Evolutionary conservation across 1,140 invertebrate genomes (phyloP).

Genomic region (Drosophila baimaii): DNA sequence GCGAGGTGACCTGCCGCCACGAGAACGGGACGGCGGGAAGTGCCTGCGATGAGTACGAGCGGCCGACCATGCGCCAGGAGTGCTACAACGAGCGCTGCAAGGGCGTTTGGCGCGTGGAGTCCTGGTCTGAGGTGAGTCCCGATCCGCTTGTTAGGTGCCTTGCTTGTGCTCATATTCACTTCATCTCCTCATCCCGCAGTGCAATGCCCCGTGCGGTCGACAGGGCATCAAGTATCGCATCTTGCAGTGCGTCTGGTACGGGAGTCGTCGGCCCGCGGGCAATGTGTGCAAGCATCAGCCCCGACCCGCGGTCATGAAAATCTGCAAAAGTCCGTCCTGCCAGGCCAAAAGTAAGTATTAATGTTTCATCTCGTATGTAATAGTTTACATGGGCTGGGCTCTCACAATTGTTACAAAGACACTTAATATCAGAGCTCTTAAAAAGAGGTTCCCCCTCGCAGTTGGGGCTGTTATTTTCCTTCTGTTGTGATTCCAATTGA

Average conservation of each 20-base stretch:
- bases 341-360: slow-evolving; percentile 84
- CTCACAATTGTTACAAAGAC: too few relatives aligned
- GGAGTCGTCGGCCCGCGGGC: slow-evolving; percentile 91
- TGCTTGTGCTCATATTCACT: slow-evolving; percentile 27
- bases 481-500: too few relatives aligned
- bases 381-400: neutral
- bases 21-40: slow-evolving; percentile 87
- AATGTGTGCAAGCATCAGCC: slow-evolving; percentile 91
- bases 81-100: slow-evolving; percentile 92
- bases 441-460: too few relatives aligned
- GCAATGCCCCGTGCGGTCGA: slow-evolving; percentile 89
- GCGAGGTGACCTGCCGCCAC: slow-evolving; percentile 89
- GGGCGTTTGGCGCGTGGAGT: slow-evolving; percentile 92
- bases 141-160: slow-evolving; percentile 28
- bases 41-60: slow-evolving; percentile 88
- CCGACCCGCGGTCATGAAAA: slow-evolving; percentile 90
- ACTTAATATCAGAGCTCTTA: too few relatives aligned
- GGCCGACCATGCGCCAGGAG: slow-evolving; percentile 89
- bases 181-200: slow-evolving; percentile 85
- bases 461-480: too few relatives aligned
- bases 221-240: slow-evolving; percentile 92
- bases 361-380: neutral
- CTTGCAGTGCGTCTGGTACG: slow-evolving; percentile 94
- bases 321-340: slow-evolving; percentile 89
- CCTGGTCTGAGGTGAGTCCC: slow-evolving; percentile 92